Base-by-base conservation (phyloP, 2,888 invertebrate genomes). In the Eilema griseolum region DNA sequence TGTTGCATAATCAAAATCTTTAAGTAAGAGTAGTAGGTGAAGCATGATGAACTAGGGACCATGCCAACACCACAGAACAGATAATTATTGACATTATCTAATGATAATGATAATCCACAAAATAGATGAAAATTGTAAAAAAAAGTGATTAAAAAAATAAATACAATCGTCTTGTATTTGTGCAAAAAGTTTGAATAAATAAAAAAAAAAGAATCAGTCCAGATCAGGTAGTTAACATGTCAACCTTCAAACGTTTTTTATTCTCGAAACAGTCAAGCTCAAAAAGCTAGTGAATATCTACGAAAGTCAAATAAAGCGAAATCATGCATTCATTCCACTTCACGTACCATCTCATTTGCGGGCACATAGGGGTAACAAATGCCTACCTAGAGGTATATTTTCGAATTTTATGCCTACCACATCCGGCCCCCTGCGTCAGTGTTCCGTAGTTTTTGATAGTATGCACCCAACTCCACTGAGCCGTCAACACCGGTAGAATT, bases 321-420 rank as follows among this genome's bases (percentile, higher is more conserved):
- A 91, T 91, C 88, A 90, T 89, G 88, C 88, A 92, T 91, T 91
- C 89, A 91, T 92, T 92, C 90, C 90, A 89, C 89, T 90, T 86
- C 87, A 83, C 83, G 83, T 86, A 83, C 89, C 88, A 90, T 91
- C 93, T 93, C 93, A 93, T 93, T 93, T 93, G 92, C 87, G 90
- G 90, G 85, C 86, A 86, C 86, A 86, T 86, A 85, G 86, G 88
- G 90, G 88, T 88, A 89, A 88, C 88, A 86, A 85, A 85, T 85
- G 85, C 81, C 87, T 90, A 90, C 85, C 83, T 90, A 87, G 52
- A 52, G 79, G 88, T 93, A 92, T 91, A 93, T 93, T 94, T 94
- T 92, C 89, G 89, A 93, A 94, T 94, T 94, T 94, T 94, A 94
- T 93, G 93, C 93, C 92, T 92, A 90, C 91, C 88, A 86, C 90